phyloP scores from a whole-genome alignment of 2,888 invertebrate genomes.

The Andrena fulva region DNA sequence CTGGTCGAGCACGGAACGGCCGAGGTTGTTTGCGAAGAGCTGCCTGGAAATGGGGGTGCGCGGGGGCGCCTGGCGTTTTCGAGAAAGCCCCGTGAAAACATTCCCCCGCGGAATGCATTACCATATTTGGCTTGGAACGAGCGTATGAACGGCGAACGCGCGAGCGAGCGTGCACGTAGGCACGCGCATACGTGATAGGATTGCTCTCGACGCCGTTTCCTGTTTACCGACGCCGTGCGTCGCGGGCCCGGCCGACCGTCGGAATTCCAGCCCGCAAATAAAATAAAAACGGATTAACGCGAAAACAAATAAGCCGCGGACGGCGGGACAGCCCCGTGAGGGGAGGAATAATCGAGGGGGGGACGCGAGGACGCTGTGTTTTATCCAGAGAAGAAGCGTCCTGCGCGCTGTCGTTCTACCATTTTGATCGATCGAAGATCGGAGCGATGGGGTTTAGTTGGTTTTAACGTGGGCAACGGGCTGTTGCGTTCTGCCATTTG shows the following conservation, averaged over 20 bases:
- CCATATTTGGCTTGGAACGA: slow-evolving; percentile 72
- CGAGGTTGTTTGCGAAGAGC: slow-evolving; percentile 66
- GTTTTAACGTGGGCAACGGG: neutral
- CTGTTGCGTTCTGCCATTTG: neutral
- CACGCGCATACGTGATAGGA: slow-evolving; percentile 73
- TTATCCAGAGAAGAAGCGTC: no score
- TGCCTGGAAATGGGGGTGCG: slow-evolving; percentile 46
- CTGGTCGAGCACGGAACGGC: slow-evolving; percentile 37
- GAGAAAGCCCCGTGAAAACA: slow-evolving; percentile 73
- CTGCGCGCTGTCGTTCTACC: neutral
- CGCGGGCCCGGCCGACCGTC: slow-evolving; percentile 37
- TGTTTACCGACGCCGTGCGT: slow-evolving; percentile 66
- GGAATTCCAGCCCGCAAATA: slow-evolving; percentile 61
- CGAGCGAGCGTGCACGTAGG: slow-evolving; percentile 57
- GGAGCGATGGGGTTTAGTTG: neutral
- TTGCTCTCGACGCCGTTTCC: slow-evolving; percentile 62
- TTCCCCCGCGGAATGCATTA: slow-evolving; percentile 74
- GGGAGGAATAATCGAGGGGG: slow-evolving; percentile 30
- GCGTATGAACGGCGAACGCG: slow-evolving; percentile 60
- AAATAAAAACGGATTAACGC: slow-evolving; percentile 72
- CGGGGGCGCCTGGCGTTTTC: slow-evolving; percentile 57
- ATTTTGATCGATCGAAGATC: slow-evolving; percentile 16
- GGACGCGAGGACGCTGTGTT: neutral
- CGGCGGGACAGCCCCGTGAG: neutral
- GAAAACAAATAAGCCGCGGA: slow-evolving; percentile 66